These are phyloP conservation scores for Ibycter americanus DNA, from an alignment of 2,797 vertebrate genomes.

Conservation along the genomic window DNA sequence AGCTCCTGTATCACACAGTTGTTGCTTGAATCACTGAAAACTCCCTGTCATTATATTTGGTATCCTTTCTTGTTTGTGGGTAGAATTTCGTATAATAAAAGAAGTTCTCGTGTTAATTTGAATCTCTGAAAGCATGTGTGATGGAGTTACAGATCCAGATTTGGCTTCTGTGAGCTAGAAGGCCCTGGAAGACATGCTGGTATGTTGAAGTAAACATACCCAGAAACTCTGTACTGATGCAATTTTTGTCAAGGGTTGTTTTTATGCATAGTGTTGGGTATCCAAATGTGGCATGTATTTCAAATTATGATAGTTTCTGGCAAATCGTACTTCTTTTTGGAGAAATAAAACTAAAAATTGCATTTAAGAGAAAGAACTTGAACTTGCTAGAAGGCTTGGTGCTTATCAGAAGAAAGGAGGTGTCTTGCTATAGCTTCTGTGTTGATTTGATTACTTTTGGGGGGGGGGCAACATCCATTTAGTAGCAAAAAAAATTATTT, in stretches of 20 bases:
- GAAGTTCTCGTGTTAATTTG: not conserved
- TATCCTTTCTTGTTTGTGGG: not conserved
- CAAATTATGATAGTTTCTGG: not conserved
- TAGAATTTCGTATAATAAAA: not conserved
- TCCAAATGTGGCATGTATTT: not conserved
- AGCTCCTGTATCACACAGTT: not conserved
- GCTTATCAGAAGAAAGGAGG: not conserved
- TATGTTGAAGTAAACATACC: not conserved
- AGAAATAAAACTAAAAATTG: not conserved
- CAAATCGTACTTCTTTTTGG: not conserved
- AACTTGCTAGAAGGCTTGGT: not conserved
- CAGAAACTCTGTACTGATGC: not conserved
- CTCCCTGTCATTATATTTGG: not conserved
- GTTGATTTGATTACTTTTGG: not conserved
- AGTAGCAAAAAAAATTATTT: not conserved
- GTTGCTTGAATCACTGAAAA: not conserved
- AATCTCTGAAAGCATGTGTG: not conserved
- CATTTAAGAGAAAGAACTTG: not conserved
- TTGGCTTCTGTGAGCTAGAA: not conserved
- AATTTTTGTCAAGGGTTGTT: not conserved
- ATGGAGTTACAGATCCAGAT: not conserved
- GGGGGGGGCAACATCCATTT: not conserved
- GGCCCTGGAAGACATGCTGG: not conserved
- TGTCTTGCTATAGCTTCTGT: not conserved
- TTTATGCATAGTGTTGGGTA: not conserved